A percentile compares a stretch with the other conserved stretches of the same genome.
Evolutionary conservation across 2,113 vertebrate genomes (phyloP).

Genomic region (Anolis carolinensis): DNA sequence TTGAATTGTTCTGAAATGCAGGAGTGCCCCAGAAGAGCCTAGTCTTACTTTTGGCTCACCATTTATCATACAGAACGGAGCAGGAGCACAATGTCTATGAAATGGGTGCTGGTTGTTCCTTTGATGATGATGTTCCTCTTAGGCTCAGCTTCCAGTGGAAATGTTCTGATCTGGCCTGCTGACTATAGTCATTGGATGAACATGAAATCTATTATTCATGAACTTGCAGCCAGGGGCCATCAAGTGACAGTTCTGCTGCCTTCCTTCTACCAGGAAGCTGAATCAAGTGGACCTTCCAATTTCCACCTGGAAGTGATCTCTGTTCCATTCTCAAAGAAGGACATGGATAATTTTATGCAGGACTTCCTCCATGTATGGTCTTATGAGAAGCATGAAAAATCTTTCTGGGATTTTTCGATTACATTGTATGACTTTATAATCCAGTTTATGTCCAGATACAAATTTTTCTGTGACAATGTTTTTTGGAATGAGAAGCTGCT

Average conservation of each 20-base stretch:
- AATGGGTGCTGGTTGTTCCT: conserved; percentile 6
- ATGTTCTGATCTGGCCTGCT: conserved; percentile 80
- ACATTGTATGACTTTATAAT: background rate
- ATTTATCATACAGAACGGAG: accelerated
- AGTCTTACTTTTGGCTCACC: accelerated
- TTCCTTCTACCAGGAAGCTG: conserved; percentile 61
- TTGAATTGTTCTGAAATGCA: background rate
- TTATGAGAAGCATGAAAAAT: background rate
- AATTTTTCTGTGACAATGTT: conserved; percentile 41
- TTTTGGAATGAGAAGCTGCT: conserved; percentile 62
- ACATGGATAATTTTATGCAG: accelerated
- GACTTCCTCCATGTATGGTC: background rate
- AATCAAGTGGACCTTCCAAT: conserved; percentile 40
- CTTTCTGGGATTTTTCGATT: conserved; percentile 34
- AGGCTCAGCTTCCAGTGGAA: conserved; percentile 43
- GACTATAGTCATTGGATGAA: conserved; percentile 85
- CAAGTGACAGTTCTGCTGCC: conserved; percentile 73
- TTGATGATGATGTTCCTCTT: conserved; percentile 34
- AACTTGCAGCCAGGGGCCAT: conserved; percentile 75
- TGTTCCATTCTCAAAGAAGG: conserved; percentile 59
- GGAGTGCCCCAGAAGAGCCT: too few relatives aligned
- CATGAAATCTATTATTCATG: conserved; percentile 75
- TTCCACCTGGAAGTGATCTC: conserved; percentile 65
- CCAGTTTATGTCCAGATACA: accelerated
- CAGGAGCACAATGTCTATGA: conserved; percentile 27